Base-by-base conservation (phyloP, 2,113 vertebrate genomes). In the Emydura subglobosa region DNA sequence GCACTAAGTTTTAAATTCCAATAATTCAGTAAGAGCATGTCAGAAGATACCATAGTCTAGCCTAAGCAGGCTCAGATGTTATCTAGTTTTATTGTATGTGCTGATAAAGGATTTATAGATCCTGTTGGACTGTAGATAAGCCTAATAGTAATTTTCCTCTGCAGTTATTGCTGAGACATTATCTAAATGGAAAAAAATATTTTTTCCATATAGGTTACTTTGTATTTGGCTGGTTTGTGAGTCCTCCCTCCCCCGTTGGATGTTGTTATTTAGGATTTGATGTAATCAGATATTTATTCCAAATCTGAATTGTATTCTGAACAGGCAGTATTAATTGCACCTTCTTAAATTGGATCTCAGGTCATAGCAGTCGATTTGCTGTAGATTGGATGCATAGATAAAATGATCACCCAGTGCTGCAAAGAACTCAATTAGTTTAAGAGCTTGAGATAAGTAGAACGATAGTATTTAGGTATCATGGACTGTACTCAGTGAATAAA, bases 91-190 rank as follows among this genome's bases (percentile, higher is more conserved):
- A 86, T 89, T 94, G 76, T 89, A 82, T 85, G 91, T 91, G 82
- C 86, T 91, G 89, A 83, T 96, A 86, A 92, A 94, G 81, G 84
- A 83, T 96, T 96, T 97, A 82, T 84, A 90, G 87, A 91, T 97
- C 90, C 93, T 86, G 47, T 49, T 93, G 95, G 96, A 94, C 94
- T 91, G 59, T 59, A 94, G 90, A 95, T 92, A 94, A 97, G 88
- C 89, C 88, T 79, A 79, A 82, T 27, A 88, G 87, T 80, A 94
- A 87, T 94, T 95, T 95, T 96, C 83, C 59, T 94, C 91, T 85
- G 95, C 95, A 91, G 87, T 97, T 94, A 94, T 82, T 95, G 92
- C 96, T 98, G 89, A 95, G 87, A 94, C 92, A 91, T 91, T 81
- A 72, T 89, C 68, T 84, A 92, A 95, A 95, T 95, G 93, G 92